phyloP scores from a whole-genome alignment of 1,140 invertebrate species.

The Bilobella aurantiaca region DNA sequence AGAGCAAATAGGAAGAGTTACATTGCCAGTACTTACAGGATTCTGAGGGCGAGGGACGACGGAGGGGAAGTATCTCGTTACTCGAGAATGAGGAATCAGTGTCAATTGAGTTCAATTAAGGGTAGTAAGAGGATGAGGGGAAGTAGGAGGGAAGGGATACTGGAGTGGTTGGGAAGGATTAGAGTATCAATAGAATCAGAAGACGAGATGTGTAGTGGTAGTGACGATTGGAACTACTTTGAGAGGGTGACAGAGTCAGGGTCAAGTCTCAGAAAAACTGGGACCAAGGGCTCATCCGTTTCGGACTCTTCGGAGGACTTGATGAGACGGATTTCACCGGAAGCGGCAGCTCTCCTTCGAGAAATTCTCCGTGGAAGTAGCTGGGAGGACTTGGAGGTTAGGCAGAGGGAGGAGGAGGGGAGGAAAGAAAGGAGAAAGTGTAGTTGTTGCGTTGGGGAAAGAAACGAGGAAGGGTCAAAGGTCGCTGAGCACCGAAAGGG shows the following conservation, averaged over 20 bases:
- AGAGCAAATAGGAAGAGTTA: no score
- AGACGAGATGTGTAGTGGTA: neutral
- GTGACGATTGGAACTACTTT: neutral
- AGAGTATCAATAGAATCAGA: neutral
- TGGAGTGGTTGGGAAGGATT: neutral
- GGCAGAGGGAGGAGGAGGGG: neutral
- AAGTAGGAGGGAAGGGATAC: neutral
- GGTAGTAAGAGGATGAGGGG: neutral
- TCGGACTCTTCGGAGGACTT: conserved; percentile 12
- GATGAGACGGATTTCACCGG: conserved; percentile 24
- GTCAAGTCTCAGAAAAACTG: neutral
- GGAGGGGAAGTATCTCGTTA: neutral
- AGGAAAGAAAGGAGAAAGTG: neutral
- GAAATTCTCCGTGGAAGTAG: conserved; percentile 21
- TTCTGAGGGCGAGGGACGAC: neutral
- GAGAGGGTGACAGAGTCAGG: neutral
- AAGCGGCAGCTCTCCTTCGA: conserved; percentile 17
- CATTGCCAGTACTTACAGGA: neutral
- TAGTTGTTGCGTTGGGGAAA: neutral
- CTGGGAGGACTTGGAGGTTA: conserved; percentile 9
- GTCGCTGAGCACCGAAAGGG: conserved; percentile 6
- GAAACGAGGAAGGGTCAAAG: neutral
- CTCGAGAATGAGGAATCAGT: neutral
- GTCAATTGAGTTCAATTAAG: conserved; percentile 14
- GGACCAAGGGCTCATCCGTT: neutral